Conservation (phyloP, 2,888 invertebrate genomes). For the Deilephila elpenor region DNA sequence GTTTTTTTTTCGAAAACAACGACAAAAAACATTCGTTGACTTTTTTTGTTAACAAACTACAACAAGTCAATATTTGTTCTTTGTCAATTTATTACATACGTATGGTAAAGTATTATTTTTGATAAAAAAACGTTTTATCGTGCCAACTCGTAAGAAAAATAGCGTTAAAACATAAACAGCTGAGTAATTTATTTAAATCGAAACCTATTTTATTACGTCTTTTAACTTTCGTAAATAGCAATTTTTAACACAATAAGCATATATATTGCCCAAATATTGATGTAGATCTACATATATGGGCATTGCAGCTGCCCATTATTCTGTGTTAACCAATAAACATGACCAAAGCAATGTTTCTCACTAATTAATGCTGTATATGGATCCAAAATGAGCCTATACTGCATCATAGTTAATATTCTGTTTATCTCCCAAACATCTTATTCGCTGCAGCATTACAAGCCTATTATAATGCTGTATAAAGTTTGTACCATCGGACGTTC, state of each 20-base stretch:
- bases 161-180: neutral
- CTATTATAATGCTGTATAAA: too few species aligned
- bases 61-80: too few species aligned
- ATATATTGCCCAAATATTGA: neutral
- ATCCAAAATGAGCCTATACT: neutral
- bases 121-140: too few species aligned
- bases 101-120: too few species aligned
- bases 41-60: too few species aligned
- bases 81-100: too few species aligned
- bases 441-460: too few species aligned
- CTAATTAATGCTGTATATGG: neutral
- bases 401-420: neutral
- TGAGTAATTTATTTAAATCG: neutral
- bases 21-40: too few species aligned
- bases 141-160: too few species aligned
- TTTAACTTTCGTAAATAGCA: neutral
- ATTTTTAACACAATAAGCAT: neutral
- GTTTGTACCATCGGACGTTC: too few species aligned
- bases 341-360: neutral
- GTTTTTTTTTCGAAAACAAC: too few species aligned
- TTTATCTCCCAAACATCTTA: neutral
- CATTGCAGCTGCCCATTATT: neutral
- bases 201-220: neutral
- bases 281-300: neutral
- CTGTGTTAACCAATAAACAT: constrained; percentile 6